Evolutionary conservation across 2,888 invertebrate genomes (phyloP).

Genomic region (Drosophila flavopinicola): DNA sequence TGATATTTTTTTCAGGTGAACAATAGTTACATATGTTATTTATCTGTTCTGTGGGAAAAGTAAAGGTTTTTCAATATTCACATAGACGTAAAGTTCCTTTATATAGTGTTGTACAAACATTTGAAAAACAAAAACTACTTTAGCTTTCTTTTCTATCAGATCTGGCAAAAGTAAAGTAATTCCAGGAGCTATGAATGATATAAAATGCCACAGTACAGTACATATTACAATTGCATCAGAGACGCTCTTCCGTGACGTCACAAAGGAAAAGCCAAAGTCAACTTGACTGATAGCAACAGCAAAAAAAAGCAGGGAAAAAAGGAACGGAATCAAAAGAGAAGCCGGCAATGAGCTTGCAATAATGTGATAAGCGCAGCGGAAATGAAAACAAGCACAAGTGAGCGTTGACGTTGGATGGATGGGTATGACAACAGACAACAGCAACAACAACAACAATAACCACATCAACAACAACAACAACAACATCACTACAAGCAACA

Average conservation of each 20-base stretch:
- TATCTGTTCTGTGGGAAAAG: no score
- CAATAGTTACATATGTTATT: no score
- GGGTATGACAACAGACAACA: constrained; percentile 42
- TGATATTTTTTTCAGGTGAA: no score
- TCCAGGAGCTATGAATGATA: constrained; percentile 27
- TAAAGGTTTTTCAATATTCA: no score
- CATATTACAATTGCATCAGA: constrained; percentile 25
- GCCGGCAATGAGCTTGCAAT: constrained; percentile 77
- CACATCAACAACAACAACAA: constrained; percentile 11
- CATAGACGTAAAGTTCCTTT: no score
- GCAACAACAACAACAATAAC: constrained; percentile 5
- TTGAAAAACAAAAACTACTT: no score
- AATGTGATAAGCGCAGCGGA: constrained; percentile 76
- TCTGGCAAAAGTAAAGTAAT: neutral
- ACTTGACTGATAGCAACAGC: constrained; percentile 58
- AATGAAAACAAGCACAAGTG: constrained; percentile 75
- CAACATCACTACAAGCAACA: constrained; percentile 29
- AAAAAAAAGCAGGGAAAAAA: neutral
- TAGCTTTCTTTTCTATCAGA: neutral
- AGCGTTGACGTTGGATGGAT: constrained; percentile 54
- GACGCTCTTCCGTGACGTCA: constrained; percentile 27
- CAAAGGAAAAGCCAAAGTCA: constrained; percentile 45
- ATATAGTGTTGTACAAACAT: no score
- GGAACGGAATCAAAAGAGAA: constrained; percentile 39
- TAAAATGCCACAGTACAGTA: neutral